These are phyloP conservation scores for Pantherophis guttatus DNA, from an alignment of 2,113 vertebrate species.

Conservation along the genomic window DNA sequence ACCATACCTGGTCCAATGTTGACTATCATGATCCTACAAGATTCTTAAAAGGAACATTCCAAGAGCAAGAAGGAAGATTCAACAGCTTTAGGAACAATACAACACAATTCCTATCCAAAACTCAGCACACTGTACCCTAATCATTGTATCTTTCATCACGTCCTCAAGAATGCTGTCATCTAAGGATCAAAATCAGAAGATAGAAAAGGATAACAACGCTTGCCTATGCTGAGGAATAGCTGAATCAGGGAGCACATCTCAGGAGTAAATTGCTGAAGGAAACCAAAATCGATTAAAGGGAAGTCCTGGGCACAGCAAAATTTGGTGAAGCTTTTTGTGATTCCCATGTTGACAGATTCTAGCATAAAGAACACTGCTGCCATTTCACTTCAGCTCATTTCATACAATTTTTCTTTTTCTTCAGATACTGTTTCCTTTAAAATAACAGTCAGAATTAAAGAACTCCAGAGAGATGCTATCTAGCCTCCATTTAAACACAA, in stretches of 20 bases:
- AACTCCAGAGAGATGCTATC: background rate
- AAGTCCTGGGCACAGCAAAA: background rate
- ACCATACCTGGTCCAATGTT: background rate
- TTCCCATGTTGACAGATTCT: background rate
- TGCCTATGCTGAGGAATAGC: background rate
- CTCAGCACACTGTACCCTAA: background rate
- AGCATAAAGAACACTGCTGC: background rate
- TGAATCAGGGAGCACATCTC: background rate
- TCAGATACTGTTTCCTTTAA: background rate
- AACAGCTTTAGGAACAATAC: background rate
- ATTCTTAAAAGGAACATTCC: background rate
- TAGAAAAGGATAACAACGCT: background rate
- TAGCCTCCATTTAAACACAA: background rate
- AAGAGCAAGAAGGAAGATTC: background rate
- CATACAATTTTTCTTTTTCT: background rate
- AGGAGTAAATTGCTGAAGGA: background rate
- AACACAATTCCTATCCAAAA: background rate
- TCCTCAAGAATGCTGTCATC: background rate
- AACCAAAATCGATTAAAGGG: background rate
- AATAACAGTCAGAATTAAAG: background rate
- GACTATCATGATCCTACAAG: background rate
- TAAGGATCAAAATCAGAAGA: background rate
- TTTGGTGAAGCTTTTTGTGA: background rate
- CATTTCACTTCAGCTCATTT: background rate
- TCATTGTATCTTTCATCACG: background rate